Percentiles rank a stretch among this genome's conserved stretches.
Evolutionary conservation across 2,113 vertebrate species (phyloP).

Genomic region (Neogale vison): DNA sequence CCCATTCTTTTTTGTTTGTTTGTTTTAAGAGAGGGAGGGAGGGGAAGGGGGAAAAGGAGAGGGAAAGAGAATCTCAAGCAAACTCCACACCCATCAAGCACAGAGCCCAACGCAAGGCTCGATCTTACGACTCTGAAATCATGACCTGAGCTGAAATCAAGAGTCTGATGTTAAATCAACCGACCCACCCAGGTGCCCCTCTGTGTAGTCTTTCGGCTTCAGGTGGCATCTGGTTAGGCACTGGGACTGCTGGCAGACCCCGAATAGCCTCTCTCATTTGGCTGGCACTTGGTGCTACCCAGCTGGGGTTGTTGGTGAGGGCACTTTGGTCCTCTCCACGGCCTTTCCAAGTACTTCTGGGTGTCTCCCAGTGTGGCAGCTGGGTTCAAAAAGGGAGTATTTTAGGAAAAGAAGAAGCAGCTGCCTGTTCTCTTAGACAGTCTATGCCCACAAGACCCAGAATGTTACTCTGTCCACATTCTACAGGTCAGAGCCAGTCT

Average conservation of each 20-base stretch:
- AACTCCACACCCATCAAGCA: background rate
- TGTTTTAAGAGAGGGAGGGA: background rate
- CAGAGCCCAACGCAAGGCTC: background rate
- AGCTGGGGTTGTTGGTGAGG: background rate
- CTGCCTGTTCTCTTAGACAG: background rate
- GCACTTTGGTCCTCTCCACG: background rate
- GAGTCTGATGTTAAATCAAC: background rate
- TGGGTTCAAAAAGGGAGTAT: background rate
- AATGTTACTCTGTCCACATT: background rate
- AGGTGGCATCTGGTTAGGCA: background rate
- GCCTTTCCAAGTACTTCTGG: background rate
- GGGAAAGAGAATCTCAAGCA: background rate
- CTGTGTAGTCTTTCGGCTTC: background rate
- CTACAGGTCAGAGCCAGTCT: background rate
- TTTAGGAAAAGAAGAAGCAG: background rate
- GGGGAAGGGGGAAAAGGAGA: background rate
- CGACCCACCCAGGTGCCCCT: background rate
- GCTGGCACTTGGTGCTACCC: background rate
- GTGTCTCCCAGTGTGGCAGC: background rate
- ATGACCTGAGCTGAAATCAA: background rate
- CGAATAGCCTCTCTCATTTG: background rate
- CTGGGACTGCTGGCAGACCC: background rate
- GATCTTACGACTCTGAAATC: background rate
- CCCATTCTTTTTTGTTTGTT: background rate
- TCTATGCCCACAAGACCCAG: background rate